Conservation (phyloP, 2,797 vertebrate genomes). For the Alca torda region DNA sequence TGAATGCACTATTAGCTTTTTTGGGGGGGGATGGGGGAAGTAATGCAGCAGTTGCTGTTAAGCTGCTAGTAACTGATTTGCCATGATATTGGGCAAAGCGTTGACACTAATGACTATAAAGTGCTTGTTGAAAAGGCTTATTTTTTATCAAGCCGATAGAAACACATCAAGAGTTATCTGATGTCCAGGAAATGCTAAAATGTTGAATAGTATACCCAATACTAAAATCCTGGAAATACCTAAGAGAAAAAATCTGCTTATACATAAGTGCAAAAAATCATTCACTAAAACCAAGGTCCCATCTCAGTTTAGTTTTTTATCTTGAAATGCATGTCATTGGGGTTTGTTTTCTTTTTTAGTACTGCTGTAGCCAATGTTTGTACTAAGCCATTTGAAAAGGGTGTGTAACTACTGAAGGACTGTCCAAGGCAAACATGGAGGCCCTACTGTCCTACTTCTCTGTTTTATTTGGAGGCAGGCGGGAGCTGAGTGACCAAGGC, state of each 20-base stretch:
- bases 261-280: background rate
- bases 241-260: background rate
- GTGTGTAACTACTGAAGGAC: background rate
- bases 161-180: background rate
- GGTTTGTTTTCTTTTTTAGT: background rate
- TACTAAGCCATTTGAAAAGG: background rate
- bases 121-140: background rate
- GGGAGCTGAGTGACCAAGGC: background rate
- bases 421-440: background rate
- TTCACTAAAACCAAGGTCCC: background rate
- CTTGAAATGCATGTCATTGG: background rate
- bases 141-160: background rate
- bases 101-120: background rate
- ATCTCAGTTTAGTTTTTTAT: background rate
- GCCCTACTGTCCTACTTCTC: background rate
- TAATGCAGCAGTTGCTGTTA: background rate
- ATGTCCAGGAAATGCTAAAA: background rate
- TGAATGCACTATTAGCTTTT: background rate
- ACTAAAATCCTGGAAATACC: background rate
- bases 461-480: background rate
- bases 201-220: background rate
- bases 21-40: background rate
- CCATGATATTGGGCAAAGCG: background rate
- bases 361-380: background rate
- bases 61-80: background rate